These are phyloP conservation scores for Fopius arisanus DNA, from an alignment of 1,140 invertebrate genomes.

Conservation along the genomic window DNA sequence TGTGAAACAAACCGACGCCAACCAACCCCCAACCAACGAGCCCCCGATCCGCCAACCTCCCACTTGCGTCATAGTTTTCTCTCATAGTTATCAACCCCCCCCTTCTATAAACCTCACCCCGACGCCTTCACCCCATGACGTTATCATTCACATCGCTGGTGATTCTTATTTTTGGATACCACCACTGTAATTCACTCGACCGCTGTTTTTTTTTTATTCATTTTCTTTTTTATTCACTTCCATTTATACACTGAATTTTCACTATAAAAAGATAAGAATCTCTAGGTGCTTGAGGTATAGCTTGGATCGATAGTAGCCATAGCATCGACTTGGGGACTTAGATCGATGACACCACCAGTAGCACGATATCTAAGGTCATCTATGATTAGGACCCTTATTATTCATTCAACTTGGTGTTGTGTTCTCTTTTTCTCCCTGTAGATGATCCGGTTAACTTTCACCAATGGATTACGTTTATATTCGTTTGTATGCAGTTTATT, in stretches of 20 bases:
- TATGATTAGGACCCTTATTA: slow-evolving; percentile 20
- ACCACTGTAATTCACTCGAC: not conserved
- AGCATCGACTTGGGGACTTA: not conserved
- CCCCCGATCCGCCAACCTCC: slow-evolving; percentile 29
- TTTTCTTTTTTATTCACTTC: not conserved
- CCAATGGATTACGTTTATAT: too few relatives aligned
- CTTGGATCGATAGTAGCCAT: slow-evolving; percentile 7
- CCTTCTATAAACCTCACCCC: slow-evolving; percentile 14
- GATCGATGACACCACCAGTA: not conserved
- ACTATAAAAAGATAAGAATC: not conserved
- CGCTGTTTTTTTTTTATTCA: not conserved
- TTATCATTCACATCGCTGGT: slow-evolving; percentile 2
- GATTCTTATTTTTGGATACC: slow-evolving; percentile 10
- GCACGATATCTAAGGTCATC: slow-evolving; percentile 24
- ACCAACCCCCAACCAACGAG: slow-evolving; percentile 36
- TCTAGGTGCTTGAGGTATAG: not conserved
- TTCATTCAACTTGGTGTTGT: not conserved
- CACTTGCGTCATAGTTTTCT: slow-evolving; percentile 46
- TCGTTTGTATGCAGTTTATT: too few relatives aligned
- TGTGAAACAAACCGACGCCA: slow-evolving; percentile 36
- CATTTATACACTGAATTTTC: slow-evolving; percentile 3
- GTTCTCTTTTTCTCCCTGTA: not conserved
- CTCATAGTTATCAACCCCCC: slow-evolving; percentile 17
- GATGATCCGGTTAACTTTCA: not conserved
- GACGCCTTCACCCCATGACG: not conserved